A percentile compares a stretch with the other conserved stretches of the same genome.
These are phyloP conservation scores for Sarcophaga carnaria DNA, from an alignment of 2,888 invertebrate genomes.

Conservation along the genomic window DNA sequence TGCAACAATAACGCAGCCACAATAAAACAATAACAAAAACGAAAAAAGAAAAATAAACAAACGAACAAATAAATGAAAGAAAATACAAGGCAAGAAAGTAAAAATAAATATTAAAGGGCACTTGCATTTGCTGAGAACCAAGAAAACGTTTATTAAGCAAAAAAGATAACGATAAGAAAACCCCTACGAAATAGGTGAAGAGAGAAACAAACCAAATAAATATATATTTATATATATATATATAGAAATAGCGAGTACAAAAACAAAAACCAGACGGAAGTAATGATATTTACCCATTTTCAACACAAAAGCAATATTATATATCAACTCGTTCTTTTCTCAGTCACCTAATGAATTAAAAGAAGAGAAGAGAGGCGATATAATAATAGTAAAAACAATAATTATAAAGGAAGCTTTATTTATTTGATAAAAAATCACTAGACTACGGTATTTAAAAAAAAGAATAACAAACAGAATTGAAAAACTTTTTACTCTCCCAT, in stretches of 20 bases:
- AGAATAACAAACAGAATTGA: not conserved
- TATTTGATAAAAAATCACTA: not conserved
- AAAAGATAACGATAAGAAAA: conserved; percentile 28
- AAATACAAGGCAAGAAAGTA: conserved; percentile 35
- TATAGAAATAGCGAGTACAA: conserved; percentile 42
- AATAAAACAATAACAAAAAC: conserved; percentile 62
- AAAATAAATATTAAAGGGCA: conserved; percentile 56
- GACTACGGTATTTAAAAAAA: not conserved
- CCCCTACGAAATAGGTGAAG: conserved; percentile 53
- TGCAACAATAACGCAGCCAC: conserved; percentile 64
- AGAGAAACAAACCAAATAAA: conserved; percentile 39
- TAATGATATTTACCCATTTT: conserved; percentile 60
- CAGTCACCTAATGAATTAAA: conserved; percentile 41
- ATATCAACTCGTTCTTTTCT: conserved; percentile 5
- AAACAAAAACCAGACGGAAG: conserved; percentile 64
- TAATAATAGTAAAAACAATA: conserved; percentile 11
- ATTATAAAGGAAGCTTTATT: conserved; percentile 3
- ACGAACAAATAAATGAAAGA: conserved; percentile 60
- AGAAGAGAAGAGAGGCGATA: conserved; percentile 17
- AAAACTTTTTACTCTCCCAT: conserved; percentile 9
- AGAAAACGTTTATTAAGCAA: conserved; percentile 20
- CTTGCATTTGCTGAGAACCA: conserved; percentile 61
- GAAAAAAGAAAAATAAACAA: conserved; percentile 62
- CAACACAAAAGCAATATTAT: conserved; percentile 24
- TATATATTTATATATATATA: too few relatives aligned